Evolutionary conservation across 2,888 invertebrate genomes (phyloP), one percentile per base, ranked within the genome.

Genomic region (Ligdia adustata): DNA sequence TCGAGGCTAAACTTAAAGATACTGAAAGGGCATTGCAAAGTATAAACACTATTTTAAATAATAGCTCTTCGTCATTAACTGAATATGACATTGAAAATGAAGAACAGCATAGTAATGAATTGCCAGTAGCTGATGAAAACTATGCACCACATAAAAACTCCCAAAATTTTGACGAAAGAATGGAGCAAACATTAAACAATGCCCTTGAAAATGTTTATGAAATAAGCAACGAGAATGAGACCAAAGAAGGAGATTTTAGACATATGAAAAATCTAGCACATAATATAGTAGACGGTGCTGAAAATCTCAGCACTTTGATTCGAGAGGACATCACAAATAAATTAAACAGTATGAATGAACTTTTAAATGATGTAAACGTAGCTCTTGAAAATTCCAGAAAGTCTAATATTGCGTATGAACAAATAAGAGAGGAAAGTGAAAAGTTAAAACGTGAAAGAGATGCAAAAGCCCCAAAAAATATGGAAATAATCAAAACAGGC

Each of bases 321-420:
- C 72, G 75, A 43, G 86, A 83, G 68, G 90, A 91, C 63, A 90
- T 90, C 35, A 86, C 85, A 1, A 90, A 89, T 55, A 91, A 91
- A 66, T 55, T 90, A 1, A 85, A 90, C 16, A 86, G 80, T 46
- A 89, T 91, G 86, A 87, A 89, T 53, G 90, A 88, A 53, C 66
- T 90, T 37, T 60, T 90, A 0, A 82, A 81, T 35, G 90, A 90
- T 55, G 90, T 90, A 0, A 90, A 90, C 55, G 72, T 73, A 42
- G 83, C 89, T 9, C 69, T 90, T 34, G 87, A 88, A 62, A 86
- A 79, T 57, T 90, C 84, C 9, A 79, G 69, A 52, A 79, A 83
- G 57, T 88, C 88, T 12, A 86, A 83, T 54, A 51, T 82, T 9
- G 75, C 64, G 22, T 90, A 82, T 62, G 73, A 85, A 52, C 80